Evolutionary conservation across 2,888 invertebrate genomes (phyloP).

Genomic region (Schrankia costaestrigalis): DNA sequence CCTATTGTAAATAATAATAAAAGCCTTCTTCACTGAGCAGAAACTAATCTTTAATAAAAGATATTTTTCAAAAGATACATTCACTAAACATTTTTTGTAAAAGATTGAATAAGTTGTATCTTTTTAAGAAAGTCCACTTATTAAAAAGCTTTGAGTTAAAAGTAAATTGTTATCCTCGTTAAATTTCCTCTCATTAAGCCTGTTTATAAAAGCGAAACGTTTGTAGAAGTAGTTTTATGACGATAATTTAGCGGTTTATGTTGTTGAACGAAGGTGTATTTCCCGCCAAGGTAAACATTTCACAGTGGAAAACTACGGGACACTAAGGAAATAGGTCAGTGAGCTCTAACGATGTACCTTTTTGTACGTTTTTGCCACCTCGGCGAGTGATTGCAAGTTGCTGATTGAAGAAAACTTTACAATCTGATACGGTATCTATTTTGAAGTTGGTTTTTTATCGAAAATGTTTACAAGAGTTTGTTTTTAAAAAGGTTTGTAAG

Average conservation of each 20-base stretch:
- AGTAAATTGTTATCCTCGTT: background rate
- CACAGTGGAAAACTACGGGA: conserved; percentile 14
- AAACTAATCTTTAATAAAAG: no score
- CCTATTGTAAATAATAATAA: no score
- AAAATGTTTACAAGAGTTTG: no score
- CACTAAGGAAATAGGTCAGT: conserved; percentile 53
- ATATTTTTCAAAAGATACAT: no score
- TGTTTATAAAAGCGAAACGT: background rate
- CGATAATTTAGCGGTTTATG: conserved; percentile 16
- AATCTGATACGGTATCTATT: conserved; percentile 27
- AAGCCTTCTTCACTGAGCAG: no score
- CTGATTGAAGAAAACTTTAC: conserved; percentile 23
- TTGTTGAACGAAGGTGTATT: conserved; percentile 13
- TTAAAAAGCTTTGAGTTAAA: background rate
- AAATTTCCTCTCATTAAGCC: conserved; percentile 8
- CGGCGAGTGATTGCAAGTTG: conserved; percentile 24
- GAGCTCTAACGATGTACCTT: conserved; percentile 53
- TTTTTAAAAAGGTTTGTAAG: no score
- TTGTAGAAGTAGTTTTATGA: conserved; percentile 6
- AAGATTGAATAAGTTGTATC: no score
- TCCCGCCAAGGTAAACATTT: conserved; percentile 19
- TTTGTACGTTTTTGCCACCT: conserved; percentile 44
- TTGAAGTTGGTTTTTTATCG: no score
- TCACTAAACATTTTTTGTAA: no score
- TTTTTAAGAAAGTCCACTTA: no score